These are phyloP conservation scores for Proteles cristata DNA, from an alignment of 2,113 vertebrate genomes.

Conservation along the genomic window DNA sequence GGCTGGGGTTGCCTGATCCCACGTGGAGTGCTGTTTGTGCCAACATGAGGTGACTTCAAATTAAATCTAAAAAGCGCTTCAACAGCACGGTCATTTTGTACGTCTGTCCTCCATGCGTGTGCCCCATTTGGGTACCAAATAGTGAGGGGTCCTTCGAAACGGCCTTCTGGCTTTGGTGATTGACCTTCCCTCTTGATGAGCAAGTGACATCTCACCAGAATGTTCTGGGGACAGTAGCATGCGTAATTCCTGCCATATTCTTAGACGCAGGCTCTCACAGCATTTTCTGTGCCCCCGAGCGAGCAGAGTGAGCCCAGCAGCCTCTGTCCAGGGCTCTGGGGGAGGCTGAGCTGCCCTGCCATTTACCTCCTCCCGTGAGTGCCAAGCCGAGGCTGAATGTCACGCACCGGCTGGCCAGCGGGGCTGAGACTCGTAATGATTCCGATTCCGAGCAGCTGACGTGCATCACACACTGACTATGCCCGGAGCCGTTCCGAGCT, in stretches of 20 bases:
- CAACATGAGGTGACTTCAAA: background rate
- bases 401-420: rapidly evolving
- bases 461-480: rapidly evolving
- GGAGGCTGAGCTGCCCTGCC: background rate
- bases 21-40: background rate
- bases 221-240: background rate
- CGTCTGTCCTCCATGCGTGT: rapidly evolving
- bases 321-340: background rate
- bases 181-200: background rate
- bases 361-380: rapidly evolving
- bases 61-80: background rate
- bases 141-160: background rate
- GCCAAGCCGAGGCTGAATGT: too few species aligned
- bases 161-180: background rate
- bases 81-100: too few species aligned
- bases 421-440: background rate
- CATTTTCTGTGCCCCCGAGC: rapidly evolving
- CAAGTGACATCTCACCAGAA: background rate
- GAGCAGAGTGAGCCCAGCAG: background rate
- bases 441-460: background rate
- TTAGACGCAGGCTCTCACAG: rapidly evolving
- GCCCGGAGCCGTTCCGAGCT: rapidly evolving
- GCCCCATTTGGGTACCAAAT: background rate
- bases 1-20: background rate
- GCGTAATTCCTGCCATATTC: too few species aligned